These are phyloP conservation scores for Ormyrus pomaceus DNA, from an alignment of 2,888 invertebrate species.

Conservation along the genomic window DNA sequence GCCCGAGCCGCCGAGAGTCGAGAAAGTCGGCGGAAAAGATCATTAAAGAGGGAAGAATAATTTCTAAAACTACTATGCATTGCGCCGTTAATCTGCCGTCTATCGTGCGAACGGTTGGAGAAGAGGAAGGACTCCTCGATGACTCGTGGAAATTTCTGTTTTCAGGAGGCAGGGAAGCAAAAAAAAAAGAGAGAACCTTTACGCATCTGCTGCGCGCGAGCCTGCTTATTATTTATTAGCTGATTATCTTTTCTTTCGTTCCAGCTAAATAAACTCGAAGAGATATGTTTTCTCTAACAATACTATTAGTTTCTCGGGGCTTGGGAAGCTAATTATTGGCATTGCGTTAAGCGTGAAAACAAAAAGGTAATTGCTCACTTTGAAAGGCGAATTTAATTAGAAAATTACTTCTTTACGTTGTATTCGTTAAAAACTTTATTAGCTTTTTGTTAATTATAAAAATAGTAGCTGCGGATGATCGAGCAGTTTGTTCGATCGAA, in stretches of 20 bases:
- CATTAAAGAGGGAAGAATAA: constrained; percentile 56
- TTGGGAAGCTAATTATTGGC: no score
- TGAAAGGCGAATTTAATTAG: no score
- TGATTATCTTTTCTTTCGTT: constrained; percentile 27
- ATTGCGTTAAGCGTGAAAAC: no score
- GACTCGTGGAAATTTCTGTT: constrained; percentile 50
- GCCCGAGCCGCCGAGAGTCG: constrained; percentile 29
- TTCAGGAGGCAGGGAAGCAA: constrained; percentile 13
- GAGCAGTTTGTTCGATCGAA: no score
- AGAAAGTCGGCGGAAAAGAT: constrained; percentile 53
- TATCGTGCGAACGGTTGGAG: constrained; percentile 62
- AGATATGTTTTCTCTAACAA: no score
- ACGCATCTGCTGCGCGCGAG: constrained; percentile 46
- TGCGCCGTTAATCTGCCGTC: constrained; percentile 57
- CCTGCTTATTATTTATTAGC: constrained; percentile 42
- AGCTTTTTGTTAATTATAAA: no score
- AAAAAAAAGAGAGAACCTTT: constrained; percentile 31
- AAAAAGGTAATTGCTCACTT: no score
- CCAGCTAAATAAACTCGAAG: no score
- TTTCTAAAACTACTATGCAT: constrained; percentile 53
- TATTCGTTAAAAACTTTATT: no score
- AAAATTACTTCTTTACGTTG: no score
- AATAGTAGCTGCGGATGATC: no score
- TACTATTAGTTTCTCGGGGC: no score
- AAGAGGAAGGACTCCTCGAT: constrained; percentile 62